Conservation (phyloP, 2,888 invertebrate genomes). For the Cotesia congregata region DNA sequence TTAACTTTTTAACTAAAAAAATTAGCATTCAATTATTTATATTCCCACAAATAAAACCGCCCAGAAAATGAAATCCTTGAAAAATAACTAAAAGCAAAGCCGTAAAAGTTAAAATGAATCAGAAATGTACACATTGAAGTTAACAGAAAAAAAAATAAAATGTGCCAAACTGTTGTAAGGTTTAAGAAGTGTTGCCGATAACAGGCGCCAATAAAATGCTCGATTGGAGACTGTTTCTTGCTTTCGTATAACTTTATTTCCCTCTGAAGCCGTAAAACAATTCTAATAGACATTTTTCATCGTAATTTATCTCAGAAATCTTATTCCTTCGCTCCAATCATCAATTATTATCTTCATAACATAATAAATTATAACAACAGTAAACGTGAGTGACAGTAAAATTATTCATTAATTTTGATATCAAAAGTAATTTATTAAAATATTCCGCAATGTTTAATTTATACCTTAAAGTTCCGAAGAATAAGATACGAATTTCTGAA, state of each 20-base stretch:
- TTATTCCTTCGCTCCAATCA: no score
- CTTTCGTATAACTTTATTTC: constrained; percentile 20
- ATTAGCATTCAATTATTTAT: neutral
- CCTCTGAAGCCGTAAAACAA: constrained; percentile 12
- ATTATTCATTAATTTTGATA: neutral
- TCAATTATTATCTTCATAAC: no score
- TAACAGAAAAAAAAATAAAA: neutral
- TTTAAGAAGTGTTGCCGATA: constrained; percentile 22
- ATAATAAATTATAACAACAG: no score
- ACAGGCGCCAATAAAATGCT: constrained; percentile 32
- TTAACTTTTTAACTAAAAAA: no score
- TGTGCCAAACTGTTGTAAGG: constrained; percentile 26
- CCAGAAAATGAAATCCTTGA: neutral
- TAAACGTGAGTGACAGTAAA: neutral
- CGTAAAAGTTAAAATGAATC: neutral
- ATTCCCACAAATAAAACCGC: neutral
- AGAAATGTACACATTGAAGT: neutral
- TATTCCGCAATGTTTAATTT: neutral
- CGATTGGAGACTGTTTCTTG: constrained; percentile 21
- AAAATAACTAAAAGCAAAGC: neutral
- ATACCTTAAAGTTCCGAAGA: neutral
- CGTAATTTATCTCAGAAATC: no score
- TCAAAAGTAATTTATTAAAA: neutral
- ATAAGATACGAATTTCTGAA: neutral
- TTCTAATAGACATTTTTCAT: neutral